phyloP scores from a whole-genome alignment of 2,113 vertebrate genomes.

The Sterna hirundo region DNA sequence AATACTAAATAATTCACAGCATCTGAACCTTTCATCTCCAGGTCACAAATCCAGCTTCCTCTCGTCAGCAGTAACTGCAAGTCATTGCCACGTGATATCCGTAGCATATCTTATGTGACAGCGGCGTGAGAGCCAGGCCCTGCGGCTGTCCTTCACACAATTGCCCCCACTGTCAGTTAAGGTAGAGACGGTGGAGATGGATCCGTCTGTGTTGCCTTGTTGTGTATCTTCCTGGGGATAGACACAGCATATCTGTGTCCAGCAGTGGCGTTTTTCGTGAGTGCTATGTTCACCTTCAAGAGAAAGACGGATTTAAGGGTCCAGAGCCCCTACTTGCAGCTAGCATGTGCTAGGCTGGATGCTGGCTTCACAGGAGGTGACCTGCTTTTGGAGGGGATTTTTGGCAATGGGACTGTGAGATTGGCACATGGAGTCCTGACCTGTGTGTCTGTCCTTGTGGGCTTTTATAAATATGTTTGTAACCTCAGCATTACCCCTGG shows the following conservation, averaged over 20 bases:
- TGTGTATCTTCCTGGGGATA: background rate
- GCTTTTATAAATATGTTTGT: background rate
- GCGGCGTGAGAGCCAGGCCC: background rate
- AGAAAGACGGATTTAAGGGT: background rate
- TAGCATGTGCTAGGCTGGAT: background rate
- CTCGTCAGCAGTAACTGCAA: background rate
- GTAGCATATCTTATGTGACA: background rate
- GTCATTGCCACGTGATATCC: background rate
- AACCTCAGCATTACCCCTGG: background rate
- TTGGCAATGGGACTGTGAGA: background rate
- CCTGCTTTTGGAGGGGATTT: background rate
- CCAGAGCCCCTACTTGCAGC: background rate
- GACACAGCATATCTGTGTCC: background rate
- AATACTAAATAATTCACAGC: conserved; percentile 45
- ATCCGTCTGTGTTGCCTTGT: background rate
- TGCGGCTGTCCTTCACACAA: background rate
- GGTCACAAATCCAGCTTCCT: conserved; percentile 10
- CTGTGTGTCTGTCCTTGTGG: background rate
- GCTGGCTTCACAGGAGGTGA: background rate
- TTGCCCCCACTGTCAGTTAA: fast-evolving
- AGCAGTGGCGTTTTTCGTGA: background rate
- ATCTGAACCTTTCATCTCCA: conserved; percentile 27
- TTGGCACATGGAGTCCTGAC: background rate
- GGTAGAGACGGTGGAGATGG: background rate
- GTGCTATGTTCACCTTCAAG: background rate